Conservation (phyloP, 2,113 vertebrate genomes). For the Pitta sordida region DNA sequence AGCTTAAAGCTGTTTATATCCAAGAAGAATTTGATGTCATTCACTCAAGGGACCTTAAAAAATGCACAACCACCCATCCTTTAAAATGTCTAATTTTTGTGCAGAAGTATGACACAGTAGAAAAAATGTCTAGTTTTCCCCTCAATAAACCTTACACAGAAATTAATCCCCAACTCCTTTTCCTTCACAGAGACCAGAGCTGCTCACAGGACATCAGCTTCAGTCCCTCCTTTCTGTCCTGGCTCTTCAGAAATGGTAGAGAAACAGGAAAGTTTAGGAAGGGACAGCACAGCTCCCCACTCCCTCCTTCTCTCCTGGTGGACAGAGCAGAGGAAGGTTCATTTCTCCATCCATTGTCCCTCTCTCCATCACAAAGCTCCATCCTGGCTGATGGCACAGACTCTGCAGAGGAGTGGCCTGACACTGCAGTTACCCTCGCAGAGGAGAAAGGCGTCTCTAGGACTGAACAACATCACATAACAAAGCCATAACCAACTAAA, state of each 20-base stretch:
- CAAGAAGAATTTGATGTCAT: neutral
- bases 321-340: neutral
- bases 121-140: rapidly evolving
- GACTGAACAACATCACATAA: rapidly evolving
- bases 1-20: neutral
- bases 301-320: neutral
- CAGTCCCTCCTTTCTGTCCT: neutral
- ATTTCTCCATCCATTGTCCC: neutral
- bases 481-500: neutral
- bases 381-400: rapidly evolving
- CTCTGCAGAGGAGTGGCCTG: rapidly evolving
- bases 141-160: neutral
- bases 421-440: rapidly evolving
- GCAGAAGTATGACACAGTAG: neutral
- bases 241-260: neutral
- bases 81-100: neutral
- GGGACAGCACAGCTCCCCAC: neutral
- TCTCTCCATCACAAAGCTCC: neutral
- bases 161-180: neutral
- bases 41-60: neutral
- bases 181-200: neutral
- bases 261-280: neutral
- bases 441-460: rapidly evolving
- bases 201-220: neutral
- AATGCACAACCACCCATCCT: neutral